Conservation (phyloP, 2,797 vertebrate species). For the Threskiornis aethiopicus region DNA sequence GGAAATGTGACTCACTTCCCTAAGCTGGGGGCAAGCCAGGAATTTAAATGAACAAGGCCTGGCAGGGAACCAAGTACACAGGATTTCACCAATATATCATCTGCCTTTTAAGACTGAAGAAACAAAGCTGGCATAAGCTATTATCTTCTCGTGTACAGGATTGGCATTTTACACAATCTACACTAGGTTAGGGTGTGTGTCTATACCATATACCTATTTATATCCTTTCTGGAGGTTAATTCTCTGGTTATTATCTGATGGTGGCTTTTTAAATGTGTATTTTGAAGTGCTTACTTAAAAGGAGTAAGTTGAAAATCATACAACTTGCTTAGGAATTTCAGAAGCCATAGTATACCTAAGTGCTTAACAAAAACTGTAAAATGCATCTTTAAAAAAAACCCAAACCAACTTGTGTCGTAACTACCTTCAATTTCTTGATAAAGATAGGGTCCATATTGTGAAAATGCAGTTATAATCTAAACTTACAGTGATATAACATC, state of each 20-base stretch:
- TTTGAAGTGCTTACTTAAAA: background rate
- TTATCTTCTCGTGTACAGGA: background rate
- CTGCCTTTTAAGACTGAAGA: background rate
- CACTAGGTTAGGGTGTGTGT: background rate
- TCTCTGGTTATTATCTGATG: background rate
- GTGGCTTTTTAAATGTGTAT: background rate
- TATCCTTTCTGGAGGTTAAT: background rate
- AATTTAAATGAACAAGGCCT: conserved; percentile 26
- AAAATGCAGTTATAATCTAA: background rate
- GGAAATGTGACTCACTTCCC: conserved; percentile 34
- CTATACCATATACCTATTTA: background rate
- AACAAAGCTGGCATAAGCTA: background rate
- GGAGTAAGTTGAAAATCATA: background rate
- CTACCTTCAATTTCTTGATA: background rate
- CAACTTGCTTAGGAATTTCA: background rate
- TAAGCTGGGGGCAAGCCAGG: background rate
- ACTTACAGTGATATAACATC: background rate
- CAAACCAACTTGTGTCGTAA: background rate
- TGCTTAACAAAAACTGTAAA: background rate
- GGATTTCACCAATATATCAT: background rate
- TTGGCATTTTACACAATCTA: background rate
- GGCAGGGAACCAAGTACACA: background rate
- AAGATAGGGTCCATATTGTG: background rate
- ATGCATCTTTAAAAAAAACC: background rate
- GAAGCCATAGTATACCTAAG: background rate